Percentiles rank a stretch among this genome's conserved stretches.
These are phyloP conservation scores for Melanotaenia pygmaea DNA, from an alignment of 2,797 vertebrate species.

Conservation along the genomic window DNA sequence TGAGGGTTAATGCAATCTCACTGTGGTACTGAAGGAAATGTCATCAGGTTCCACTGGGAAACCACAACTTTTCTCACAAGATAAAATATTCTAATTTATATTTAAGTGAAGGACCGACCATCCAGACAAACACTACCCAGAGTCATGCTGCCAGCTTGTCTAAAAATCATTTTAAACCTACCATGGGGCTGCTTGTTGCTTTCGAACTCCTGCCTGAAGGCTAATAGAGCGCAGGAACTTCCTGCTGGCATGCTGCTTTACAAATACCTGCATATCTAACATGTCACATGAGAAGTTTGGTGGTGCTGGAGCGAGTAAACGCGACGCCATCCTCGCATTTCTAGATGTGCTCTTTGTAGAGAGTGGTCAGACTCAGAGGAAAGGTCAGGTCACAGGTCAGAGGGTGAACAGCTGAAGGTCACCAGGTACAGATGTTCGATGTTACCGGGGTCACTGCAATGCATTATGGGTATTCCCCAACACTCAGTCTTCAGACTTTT, in stretches of 20 bases:
- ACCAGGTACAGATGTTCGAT: slow-evolving; percentile 81
- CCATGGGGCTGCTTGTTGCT: slow-evolving; percentile 14
- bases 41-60: background rate
- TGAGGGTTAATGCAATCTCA: background rate
- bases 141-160: slow-evolving; percentile 13
- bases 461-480: slow-evolving; percentile 74
- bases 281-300: slow-evolving; percentile 48
- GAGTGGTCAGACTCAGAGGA: slow-evolving; percentile 60
- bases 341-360: slow-evolving; percentile 21
- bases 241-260: slow-evolving; percentile 46
- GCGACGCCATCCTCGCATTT: slow-evolving; percentile 24
- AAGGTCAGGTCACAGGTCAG: slow-evolving; percentile 64
- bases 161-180: slow-evolving; percentile 11
- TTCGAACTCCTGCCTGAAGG: slow-evolving; percentile 21
- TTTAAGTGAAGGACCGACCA: slow-evolving; percentile 3
- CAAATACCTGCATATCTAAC: slow-evolving; percentile 52
- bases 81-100: slow-evolving; percentile 1
- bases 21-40: background rate
- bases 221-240: slow-evolving; percentile 18
- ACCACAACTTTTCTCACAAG: background rate
- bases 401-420: slow-evolving; percentile 72
- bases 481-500: slow-evolving; percentile 61
- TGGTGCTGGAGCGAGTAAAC: slow-evolving; percentile 51
- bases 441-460: slow-evolving; percentile 74
- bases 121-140: slow-evolving; percentile 14